Evolutionary conservation across 2,797 vertebrate species (phyloP), one percentile per base, ranked within the genome.

Genomic region (Botia almorhae): DNA sequence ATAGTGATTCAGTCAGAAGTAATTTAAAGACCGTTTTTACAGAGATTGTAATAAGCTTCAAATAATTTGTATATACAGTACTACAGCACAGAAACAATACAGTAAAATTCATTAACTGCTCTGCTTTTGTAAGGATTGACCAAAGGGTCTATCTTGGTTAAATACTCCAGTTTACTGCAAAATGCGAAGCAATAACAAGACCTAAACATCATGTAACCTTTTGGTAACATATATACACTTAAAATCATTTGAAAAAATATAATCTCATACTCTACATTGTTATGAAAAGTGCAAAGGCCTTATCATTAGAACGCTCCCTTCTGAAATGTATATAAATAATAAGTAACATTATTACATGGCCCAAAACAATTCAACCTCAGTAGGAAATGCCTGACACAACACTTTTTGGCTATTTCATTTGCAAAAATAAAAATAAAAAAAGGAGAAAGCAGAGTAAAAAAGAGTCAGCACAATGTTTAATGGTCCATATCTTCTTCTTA

Each of bases 141-240:
- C 5, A 3, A 3, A 26, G 14, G 13, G 2, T 53, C 63, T 3
- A 14, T 51, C 29, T 65, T 61, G 72, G 56, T 53, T 56, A 56
- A 58, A 58, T 48, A 67, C 14, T 16, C 26, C 26, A 33, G 26
- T 33, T 14, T 16, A 39, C 8, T 21, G 7, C 1, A 8, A 51
- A 75, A 71, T 53, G 26, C 17, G 21, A 75, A 33, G 23, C 5
- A 51, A 33, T 16, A 51, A 21, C 7, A 78, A 46, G 43, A 46
- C 43, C 43, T 46, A 46, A 46, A 46, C 43, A 46, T 46, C 11
- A 19, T 19, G 8, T 74, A 69, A 2, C 68, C 46, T 69, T 71
- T 64, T 83, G 71, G 76, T 56, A 69, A 83, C 13, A 70, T 69
- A 55, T 83, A 46, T 67, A 71, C 46, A n/a, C 11, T 43, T 48